Evolutionary conservation across 2,113 vertebrate genomes (phyloP).

Genomic region (Microcebus griseorufus): DNA sequence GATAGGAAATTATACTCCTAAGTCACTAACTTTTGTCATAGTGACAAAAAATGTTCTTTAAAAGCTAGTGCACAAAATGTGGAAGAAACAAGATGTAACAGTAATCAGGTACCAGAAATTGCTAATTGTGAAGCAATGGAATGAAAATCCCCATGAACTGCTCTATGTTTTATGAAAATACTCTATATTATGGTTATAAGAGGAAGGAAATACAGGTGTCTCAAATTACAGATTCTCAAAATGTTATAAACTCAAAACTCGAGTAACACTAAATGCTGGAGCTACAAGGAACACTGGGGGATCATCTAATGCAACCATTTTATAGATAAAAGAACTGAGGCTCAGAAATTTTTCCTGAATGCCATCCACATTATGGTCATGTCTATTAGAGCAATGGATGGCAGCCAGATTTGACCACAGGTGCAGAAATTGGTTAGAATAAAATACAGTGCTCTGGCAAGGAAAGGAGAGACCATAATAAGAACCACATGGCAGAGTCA

Average conservation of each 20-base stretch:
- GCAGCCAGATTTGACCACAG: background rate
- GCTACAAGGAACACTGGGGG: background rate
- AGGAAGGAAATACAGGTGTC: background rate
- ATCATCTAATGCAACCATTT: background rate
- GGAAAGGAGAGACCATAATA: background rate
- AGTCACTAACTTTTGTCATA: background rate
- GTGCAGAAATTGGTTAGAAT: background rate
- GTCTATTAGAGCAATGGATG: background rate
- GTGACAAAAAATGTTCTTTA: background rate
- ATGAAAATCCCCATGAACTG: constrained; percentile 1
- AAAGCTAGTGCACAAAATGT: background rate
- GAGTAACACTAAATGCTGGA: background rate
- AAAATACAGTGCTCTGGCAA: background rate
- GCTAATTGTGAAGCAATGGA: background rate
- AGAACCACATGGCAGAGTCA: background rate
- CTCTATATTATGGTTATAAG: background rate
- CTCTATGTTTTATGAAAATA: background rate
- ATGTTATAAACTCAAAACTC: constrained; percentile 11
- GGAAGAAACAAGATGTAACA: background rate
- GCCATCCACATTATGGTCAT: background rate
- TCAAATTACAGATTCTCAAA: constrained; percentile 10
- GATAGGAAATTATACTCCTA: background rate
- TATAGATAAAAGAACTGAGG: background rate
- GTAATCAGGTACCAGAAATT: background rate
- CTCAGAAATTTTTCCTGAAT: constrained; percentile 4